Percentiles rank a stretch among this genome's conserved stretches.
phyloP scores from a whole-genome alignment of 2,797 vertebrate genomes.

The Apodemus agrarius region DNA sequence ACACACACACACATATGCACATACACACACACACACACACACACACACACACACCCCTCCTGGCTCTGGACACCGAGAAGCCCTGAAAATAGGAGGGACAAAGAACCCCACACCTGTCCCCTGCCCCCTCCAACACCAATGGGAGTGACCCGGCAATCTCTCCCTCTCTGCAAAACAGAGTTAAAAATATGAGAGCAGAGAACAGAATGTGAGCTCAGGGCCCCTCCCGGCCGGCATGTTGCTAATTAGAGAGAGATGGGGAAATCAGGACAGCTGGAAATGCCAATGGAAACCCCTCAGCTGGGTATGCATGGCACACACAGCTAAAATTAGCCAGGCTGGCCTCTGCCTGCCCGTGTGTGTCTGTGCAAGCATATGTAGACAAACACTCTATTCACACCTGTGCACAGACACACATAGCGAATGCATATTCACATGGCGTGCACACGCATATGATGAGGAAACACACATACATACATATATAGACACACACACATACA shows the following conservation, averaged over 20 bases:
- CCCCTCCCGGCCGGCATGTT: slow-evolving; percentile 74
- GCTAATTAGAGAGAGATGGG: slow-evolving; percentile 84
- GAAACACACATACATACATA: background rate
- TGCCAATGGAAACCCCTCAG: slow-evolving; percentile 84
- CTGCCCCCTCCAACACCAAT: background rate
- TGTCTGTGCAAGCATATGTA: background rate
- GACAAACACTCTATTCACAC: background rate
- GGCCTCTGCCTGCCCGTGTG: background rate
- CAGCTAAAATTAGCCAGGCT: slow-evolving; percentile 86
- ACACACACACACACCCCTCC: background rate
- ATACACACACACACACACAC: background rate
- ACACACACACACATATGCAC: background rate
- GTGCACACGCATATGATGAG: background rate
- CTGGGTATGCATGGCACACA: background rate
- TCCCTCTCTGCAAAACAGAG: slow-evolving; percentile 80
- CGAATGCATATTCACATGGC: background rate
- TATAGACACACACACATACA: background rate
- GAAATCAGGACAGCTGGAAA: slow-evolving; percentile 87
- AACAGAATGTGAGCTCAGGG: slow-evolving; percentile 87
- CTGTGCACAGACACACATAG: background rate
- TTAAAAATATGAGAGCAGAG: slow-evolving; percentile 86
- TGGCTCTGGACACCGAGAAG: background rate
- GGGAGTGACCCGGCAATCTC: slow-evolving; percentile 77
- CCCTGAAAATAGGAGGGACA: background rate
- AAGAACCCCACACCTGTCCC: slow-evolving; percentile 47